A percentile compares a stretch with the other conserved stretches of the same genome.
Evolutionary conservation across 2,888 invertebrate species (phyloP).

Genomic region (Aromia moschata): DNA sequence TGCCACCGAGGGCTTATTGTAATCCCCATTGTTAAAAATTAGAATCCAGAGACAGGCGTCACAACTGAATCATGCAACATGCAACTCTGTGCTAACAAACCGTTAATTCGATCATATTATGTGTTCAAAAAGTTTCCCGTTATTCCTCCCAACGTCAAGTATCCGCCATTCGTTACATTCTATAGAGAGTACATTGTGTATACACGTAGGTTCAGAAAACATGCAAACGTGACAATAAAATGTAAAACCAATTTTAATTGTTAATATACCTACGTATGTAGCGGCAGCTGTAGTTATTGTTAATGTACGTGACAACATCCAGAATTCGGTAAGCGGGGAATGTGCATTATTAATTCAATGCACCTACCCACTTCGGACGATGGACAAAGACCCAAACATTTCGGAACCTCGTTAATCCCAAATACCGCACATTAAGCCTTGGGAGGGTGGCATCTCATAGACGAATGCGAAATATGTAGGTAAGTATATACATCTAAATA

Average conservation of each 20-base stretch:
- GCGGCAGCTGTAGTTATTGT: slow-evolving; percentile 11
- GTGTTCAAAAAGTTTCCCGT: background rate
- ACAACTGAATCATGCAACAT: background rate
- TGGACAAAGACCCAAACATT: slow-evolving; percentile 6
- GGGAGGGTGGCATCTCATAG: slow-evolving; percentile 1
- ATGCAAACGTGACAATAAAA: slow-evolving; percentile 12
- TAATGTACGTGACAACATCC: slow-evolving; percentile 10
- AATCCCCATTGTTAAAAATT: background rate
- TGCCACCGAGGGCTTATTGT: background rate
- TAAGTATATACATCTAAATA: too few species aligned
- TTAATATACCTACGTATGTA: slow-evolving; percentile 2
- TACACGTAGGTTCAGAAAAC: background rate
- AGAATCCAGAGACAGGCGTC: background rate
- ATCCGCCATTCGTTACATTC: background rate
- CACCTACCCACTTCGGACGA: background rate
- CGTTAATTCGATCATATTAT: background rate
- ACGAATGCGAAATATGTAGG: background rate
- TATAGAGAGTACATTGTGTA: background rate
- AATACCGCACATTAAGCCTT: background rate
- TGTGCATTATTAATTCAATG: background rate
- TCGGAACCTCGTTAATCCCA: slow-evolving; percentile 1
- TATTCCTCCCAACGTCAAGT: background rate
- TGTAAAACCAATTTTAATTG: slow-evolving; percentile 9
- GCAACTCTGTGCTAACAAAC: background rate
- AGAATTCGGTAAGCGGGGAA: slow-evolving; percentile 11